These are phyloP conservation scores for Drosophila rhopaloa DNA, from an alignment of 1,140 invertebrate species.

Conservation along the genomic window DNA sequence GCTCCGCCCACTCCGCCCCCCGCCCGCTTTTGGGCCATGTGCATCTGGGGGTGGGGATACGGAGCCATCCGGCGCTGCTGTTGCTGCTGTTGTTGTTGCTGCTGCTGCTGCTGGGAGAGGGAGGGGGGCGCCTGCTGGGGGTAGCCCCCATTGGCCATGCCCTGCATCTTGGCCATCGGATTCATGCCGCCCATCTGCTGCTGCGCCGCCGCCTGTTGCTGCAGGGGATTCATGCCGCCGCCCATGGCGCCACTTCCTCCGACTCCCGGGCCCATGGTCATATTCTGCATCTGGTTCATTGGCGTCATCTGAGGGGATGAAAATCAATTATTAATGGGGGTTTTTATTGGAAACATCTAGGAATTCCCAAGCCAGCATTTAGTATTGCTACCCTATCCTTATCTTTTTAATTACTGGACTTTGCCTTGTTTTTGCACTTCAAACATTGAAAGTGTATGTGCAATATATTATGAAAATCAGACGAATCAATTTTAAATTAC, in stretches of 20 bases:
- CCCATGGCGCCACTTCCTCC: constrained; percentile 76
- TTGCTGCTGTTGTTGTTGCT: constrained; percentile 81
- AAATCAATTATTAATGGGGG: neutral
- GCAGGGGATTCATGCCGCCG: constrained; percentile 85
- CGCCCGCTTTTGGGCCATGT: constrained; percentile 90
- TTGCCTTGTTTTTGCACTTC: too few species aligned
- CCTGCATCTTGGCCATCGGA: constrained; percentile 84
- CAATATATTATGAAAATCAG: too few species aligned
- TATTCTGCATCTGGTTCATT: constrained; percentile 84
- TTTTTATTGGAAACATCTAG: neutral
- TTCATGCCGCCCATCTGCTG: constrained; percentile 84
- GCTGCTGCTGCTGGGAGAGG: constrained; percentile 20
- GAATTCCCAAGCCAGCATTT: neutral
- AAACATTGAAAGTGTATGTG: too few species aligned
- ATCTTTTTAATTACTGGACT: neutral
- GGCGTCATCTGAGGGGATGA: constrained; percentile 69
- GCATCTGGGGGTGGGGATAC: constrained; percentile 92
- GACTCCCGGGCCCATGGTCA: constrained; percentile 85
- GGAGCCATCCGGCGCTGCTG: constrained; percentile 89
- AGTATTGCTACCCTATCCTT: neutral
- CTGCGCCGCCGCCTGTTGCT: constrained; percentile 63
- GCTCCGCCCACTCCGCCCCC: constrained; percentile 52
- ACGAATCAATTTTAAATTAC: too few species aligned
- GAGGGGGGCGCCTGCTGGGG: constrained; percentile 75
- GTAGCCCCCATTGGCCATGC: constrained; percentile 84